Evolutionary conservation across 2,888 invertebrate genomes (phyloP).

Genomic region (Drosophila austrosaltans): DNA sequence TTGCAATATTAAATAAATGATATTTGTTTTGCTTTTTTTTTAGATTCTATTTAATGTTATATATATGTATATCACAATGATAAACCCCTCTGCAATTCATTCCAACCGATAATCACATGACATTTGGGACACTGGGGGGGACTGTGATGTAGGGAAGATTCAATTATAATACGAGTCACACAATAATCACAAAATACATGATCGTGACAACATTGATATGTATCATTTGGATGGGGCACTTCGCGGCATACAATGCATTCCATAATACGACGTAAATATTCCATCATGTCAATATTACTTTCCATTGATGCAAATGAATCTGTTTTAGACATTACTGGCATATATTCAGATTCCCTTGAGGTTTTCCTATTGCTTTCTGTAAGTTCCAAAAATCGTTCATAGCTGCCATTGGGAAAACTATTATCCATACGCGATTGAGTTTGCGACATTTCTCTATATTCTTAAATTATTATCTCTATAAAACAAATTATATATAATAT

Average conservation of each 20-base stretch:
- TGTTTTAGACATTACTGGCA: too few species aligned
- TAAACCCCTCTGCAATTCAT: constrained; percentile 7
- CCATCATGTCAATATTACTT: constrained; percentile 18
- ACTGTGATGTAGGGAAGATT: constrained; percentile 18
- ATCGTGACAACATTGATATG: constrained; percentile 48
- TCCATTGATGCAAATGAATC: not conserved
- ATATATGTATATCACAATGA: not conserved
- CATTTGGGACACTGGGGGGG: constrained; percentile 46
- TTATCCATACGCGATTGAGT: not conserved
- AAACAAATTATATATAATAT: too few species aligned
- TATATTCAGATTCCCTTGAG: not conserved
- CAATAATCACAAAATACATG: constrained; percentile 54
- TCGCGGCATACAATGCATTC: constrained; percentile 52
- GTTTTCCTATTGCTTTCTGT: not conserved
- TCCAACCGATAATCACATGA: constrained; percentile 38
- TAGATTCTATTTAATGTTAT: too few species aligned
- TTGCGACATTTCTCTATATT: not conserved
- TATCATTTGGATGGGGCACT: constrained; percentile 47
- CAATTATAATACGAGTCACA: constrained; percentile 43
- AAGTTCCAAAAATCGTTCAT: not conserved
- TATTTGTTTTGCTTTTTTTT: too few species aligned
- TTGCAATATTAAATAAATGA: too few species aligned
- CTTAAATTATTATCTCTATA: too few species aligned
- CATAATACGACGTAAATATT: constrained; percentile 48
- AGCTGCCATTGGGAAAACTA: not conserved